Evolutionary conservation across 2,113 vertebrate genomes (phyloP), one percentile per base, ranked within the genome.

Genomic region (Thinocorus orbignyianus): DNA sequence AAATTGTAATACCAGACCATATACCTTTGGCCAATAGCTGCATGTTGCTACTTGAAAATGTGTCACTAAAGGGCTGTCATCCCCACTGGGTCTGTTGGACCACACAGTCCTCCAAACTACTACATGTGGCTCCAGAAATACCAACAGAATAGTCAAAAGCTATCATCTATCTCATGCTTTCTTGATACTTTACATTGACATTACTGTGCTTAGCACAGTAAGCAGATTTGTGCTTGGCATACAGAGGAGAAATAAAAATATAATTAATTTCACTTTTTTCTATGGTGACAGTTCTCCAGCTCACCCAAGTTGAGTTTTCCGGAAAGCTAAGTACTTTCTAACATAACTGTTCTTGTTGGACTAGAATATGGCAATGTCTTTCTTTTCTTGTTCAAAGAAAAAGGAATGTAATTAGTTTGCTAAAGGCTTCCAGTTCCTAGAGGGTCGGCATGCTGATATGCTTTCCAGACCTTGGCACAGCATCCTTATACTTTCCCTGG

Each of bases 181-280:
- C 88, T 14, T 52, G 65, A 68, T 68, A 35, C 55, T 88, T 81
- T 35, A 42, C 48, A 74, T 73, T 55, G 77, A n/a, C 1, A 1
- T 84, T 48, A 66, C 42, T 39, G 7, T 51, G 33, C 79, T 96
- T 44, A 90, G 64, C 46, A 70, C 64, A 81, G 64, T 71, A 79
- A 88, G 81, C 57, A 90, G 72, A 60, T 44, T 77, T 86, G 44
- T 61, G 42, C 11, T 86, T 91, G 92, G 84, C 83, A 92, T 37
- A 84, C 10, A 86, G 44, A 93, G 23, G 17, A 90, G 30, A 91
- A 93, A 93, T 71, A 65, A 90, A 96, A 86, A 92, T 61, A 68
- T 8, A 54, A 60, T 69, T 44, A 39, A 86, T 88, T 92, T 85
- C 24, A 24, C 81, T 95, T 65, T 95, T 96, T 97, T 88, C 92